Conservation (phyloP, 2,797 vertebrate genomes). For the Gallinago stenura region DNA sequence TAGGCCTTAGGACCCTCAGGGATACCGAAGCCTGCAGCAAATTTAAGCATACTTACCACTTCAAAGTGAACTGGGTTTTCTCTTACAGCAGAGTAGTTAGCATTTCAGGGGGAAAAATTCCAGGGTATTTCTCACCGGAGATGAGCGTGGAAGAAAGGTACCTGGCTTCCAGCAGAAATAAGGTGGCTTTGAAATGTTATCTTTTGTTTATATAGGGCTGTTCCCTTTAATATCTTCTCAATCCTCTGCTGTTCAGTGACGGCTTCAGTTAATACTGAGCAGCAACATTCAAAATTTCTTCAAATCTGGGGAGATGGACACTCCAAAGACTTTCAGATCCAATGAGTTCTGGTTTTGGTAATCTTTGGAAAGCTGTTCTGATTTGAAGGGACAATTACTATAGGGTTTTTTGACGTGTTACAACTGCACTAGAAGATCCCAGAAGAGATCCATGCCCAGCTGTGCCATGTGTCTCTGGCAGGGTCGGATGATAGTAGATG, state of each 20-base stretch:
- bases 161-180: slow-evolving; percentile 23
- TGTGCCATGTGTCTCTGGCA: neutral
- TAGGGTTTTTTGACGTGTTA: neutral
- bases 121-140: neutral
- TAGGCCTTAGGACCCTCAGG: slow-evolving; percentile 1
- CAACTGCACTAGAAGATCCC: neutral
- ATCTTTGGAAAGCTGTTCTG: neutral
- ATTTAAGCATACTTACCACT: slow-evolving; percentile 42
- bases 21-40: slow-evolving; percentile 19
- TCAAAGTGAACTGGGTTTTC: slow-evolving; percentile 41
- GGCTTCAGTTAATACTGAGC: neutral
- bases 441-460: neutral
- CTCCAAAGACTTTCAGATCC: neutral
- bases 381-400: neutral
- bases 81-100: slow-evolving; percentile 3
- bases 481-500: neutral
- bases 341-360: neutral
- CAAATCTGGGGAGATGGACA: neutral
- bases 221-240: neutral
- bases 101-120: neutral
- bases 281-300: neutral
- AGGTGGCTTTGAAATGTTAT: neutral
- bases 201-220: neutral
- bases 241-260: neutral
- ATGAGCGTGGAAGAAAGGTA: neutral